A percentile compares a stretch with the other conserved stretches of the same genome.
Conservation (phyloP, 2,888 invertebrate genomes). For the Plusia festucae region DNA sequence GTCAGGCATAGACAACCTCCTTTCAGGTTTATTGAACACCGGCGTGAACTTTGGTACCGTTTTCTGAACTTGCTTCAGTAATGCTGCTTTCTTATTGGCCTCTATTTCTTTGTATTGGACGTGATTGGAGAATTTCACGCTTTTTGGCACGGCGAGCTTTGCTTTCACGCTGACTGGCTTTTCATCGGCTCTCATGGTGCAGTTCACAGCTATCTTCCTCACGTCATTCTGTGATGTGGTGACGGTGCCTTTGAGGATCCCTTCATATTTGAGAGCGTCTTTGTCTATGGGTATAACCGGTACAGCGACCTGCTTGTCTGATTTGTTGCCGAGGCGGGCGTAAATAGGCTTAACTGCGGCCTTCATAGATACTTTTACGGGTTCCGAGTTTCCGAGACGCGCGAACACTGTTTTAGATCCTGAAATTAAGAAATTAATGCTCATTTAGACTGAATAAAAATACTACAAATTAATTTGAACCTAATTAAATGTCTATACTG, state of each 20-base stretch:
- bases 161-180: constrained; percentile 80
- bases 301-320: constrained; percentile 41
- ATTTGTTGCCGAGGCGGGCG: constrained; percentile 79
- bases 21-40: constrained; percentile 84
- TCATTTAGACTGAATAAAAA: too few relatives aligned
- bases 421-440: constrained; percentile 43
- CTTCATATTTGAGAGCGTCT: constrained; percentile 85
- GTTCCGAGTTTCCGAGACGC: constrained; percentile 78
- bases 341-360: constrained; percentile 76
- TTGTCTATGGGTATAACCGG: constrained; percentile 72
- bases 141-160: constrained; percentile 78
- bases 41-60: constrained; percentile 59
- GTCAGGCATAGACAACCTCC: constrained; percentile 82
- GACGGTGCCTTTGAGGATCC: constrained; percentile 80
- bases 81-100: constrained; percentile 29
- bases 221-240: constrained; percentile 74
- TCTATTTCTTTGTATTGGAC: constrained; percentile 86
- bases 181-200: constrained; percentile 86
- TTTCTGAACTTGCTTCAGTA: constrained; percentile 47
- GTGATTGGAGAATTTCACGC: constrained; percentile 84
- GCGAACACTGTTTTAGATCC: constrained; percentile 79
- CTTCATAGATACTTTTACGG: constrained; percentile 58
- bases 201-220: constrained; percentile 76
- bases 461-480: too few relatives aligned
- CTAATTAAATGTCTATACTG: too few relatives aligned